phyloP scores from a whole-genome alignment of 2,888 invertebrate genomes.

The Caenorhabditis afra region DNA sequence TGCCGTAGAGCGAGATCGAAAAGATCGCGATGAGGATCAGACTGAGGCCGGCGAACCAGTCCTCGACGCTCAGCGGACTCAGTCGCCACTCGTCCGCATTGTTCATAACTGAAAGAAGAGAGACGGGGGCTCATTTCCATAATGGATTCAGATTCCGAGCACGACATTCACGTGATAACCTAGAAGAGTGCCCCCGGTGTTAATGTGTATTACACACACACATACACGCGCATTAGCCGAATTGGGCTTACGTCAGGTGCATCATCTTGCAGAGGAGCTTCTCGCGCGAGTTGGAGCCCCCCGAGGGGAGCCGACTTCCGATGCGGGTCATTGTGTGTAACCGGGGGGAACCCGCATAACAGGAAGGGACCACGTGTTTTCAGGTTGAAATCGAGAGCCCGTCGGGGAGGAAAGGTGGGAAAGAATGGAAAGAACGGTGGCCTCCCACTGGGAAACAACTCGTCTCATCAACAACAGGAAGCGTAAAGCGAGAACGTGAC shows the following conservation, averaged over 20 bases:
- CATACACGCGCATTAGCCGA: slow-evolving; percentile 35
- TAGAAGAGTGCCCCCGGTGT: neutral
- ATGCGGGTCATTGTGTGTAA: slow-evolving; percentile 25
- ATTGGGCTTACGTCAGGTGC: slow-evolving; percentile 52
- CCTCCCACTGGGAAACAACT: slow-evolving; percentile 5
- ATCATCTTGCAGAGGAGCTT: slow-evolving; percentile 19
- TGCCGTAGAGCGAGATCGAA: slow-evolving; percentile 72
- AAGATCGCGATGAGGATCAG: slow-evolving; percentile 69
- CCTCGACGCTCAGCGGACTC: slow-evolving; percentile 68
- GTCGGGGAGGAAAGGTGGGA: slow-evolving; percentile 1
- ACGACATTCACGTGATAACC: slow-evolving; percentile 26
- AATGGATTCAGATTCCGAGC: slow-evolving; percentile 20
- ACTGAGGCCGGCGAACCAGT: slow-evolving; percentile 71
- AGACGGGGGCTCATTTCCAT: slow-evolving; percentile 29
- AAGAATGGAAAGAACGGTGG: too few species aligned
- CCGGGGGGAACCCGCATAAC: slow-evolving; percentile 17
- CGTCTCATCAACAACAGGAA: too few species aligned
- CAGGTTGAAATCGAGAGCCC: too few species aligned
- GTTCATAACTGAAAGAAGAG: slow-evolving; percentile 65
- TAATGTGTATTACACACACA: slow-evolving; percentile 43
- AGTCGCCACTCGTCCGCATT: slow-evolving; percentile 68
- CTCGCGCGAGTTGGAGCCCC: slow-evolving; percentile 15
- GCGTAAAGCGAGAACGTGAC: too few species aligned
- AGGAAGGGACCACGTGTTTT: slow-evolving; percentile 11
- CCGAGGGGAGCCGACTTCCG: slow-evolving; percentile 32